These are phyloP conservation scores for Xanthorhoe spadicearia DNA, from an alignment of 2,888 invertebrate species.

Conservation along the genomic window DNA sequence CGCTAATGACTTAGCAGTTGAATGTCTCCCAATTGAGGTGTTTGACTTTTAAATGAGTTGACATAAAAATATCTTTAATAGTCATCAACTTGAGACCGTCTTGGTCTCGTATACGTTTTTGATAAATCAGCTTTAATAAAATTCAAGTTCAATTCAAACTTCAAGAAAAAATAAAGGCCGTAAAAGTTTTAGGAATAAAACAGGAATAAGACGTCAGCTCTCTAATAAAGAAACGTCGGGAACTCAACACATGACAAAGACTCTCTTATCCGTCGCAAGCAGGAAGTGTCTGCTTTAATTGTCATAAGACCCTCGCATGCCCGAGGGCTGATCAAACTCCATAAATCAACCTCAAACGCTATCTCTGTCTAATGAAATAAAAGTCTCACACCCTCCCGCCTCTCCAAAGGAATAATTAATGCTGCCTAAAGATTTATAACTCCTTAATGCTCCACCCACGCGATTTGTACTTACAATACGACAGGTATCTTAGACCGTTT, in stretches of 20 bases:
- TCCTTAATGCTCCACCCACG: slow-evolving; percentile 78
- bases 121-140: slow-evolving; percentile 11
- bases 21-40: slow-evolving; percentile 24
- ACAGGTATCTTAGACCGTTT: slow-evolving; percentile 51
- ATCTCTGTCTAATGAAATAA: slow-evolving; percentile 77
- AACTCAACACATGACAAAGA: slow-evolving; percentile 23
- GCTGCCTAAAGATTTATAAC: slow-evolving; percentile 69
- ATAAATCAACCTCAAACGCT: slow-evolving; percentile 71
- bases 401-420: slow-evolving; percentile 71
- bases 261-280: slow-evolving; percentile 34
- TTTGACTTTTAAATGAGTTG: slow-evolving; percentile 25
- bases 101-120: slow-evolving; percentile 15
- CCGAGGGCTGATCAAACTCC: slow-evolving; percentile 56
- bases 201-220: neutral
- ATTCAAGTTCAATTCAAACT: slow-evolving; percentile 21
- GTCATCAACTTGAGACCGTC: slow-evolving; percentile 15
- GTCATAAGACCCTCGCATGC: slow-evolving; percentile 48
- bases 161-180: slow-evolving; percentile 3
- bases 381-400: slow-evolving; percentile 56
- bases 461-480: slow-evolving; percentile 55
- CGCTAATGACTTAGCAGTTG: slow-evolving; percentile 15
- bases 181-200: slow-evolving; percentile 4
- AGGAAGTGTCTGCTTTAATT: slow-evolving; percentile 57
- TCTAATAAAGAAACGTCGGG: neutral
- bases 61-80: slow-evolving; percentile 18